Base-by-base conservation (phyloP, 2,888 invertebrate genomes). In the Tridacna crocea region DNA sequence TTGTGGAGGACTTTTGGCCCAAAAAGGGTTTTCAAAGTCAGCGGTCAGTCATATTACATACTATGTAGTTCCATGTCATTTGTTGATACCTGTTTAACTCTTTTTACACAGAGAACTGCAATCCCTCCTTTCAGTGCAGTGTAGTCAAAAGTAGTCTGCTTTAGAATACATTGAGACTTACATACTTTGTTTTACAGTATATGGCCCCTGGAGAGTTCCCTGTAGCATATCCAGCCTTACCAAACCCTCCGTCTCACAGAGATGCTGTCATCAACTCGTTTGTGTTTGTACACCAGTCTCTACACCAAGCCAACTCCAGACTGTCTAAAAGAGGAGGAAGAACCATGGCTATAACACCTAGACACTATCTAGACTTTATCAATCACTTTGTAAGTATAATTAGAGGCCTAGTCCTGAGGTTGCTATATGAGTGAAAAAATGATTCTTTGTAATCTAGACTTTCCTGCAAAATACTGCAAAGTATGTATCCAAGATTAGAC, bases 211-310 rank as follows among this genome's bases (percentile, higher is more conserved):
- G 97, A 91, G 96, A 97, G 94, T 98, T 99, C 96, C 98, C 98
- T 0, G 96, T 97, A 0, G 97, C 97, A 4, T 98, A 98, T 94
- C 96, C 96, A 75, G 89, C 89, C 48, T 90, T 94, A 82, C 90
- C 92, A 1, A 78, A 85, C 63, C 96, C 97, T 47, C 97, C 98
- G 8, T 95, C 96, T 13, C 98, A 99, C 95, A 96, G 99, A 77
- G 98, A 98, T 92, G 99, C 99, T 24, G 98, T 99, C n/a, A 98
- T 99, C 92, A 99, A 99, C 95, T 98, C 99, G 0, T 98, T 98
- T 94, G 99, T 99, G 22, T 99, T 98, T 94, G 99, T 99, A 47
- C 99, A 99, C 95, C 98, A 98, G 95, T 99, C 99, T 0, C 95
- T 99, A 85, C 98, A 99, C 94, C 97, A 97, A 92, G 99, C 99